These are phyloP conservation scores for Acronicta psi DNA, from an alignment of 2,888 invertebrate species.

Conservation along the genomic window DNA sequence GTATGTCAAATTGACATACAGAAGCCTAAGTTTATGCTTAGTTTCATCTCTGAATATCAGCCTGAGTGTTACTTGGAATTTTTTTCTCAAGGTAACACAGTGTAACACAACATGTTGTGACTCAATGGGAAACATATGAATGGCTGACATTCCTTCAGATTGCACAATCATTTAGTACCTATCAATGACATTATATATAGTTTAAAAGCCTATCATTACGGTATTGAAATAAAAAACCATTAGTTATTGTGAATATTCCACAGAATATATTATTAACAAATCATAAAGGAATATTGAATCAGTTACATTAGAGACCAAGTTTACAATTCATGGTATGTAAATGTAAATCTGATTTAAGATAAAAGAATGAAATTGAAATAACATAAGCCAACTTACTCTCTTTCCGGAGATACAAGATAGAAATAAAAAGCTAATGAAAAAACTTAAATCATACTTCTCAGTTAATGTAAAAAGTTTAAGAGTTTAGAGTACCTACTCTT, in stretches of 20 bases:
- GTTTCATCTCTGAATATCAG: too few species aligned
- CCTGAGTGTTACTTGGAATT: too few species aligned
- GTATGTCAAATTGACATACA: too few species aligned
- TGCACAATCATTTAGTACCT: too few species aligned
- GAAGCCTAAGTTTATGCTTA: too few species aligned
- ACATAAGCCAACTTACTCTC: constrained; percentile 86
- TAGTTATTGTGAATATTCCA: constrained; percentile 78
- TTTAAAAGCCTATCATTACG: too few species aligned
- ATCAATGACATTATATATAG: too few species aligned
- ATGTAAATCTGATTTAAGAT: constrained; percentile 73
- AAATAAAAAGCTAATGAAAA: constrained; percentile 75
- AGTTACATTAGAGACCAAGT: constrained; percentile 82
- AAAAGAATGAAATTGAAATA: constrained; percentile 79
- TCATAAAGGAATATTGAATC: constrained; percentile 77
- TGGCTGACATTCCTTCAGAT: too few species aligned
- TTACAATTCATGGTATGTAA: constrained; percentile 83
- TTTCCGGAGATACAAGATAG: constrained; percentile 72
- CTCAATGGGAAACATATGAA: too few species aligned
- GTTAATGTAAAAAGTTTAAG: constrained; percentile 83
- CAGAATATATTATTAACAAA: constrained; percentile 85
- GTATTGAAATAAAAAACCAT: constrained; percentile 71
- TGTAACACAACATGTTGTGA: too few species aligned
- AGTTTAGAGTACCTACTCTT: constrained; percentile 76
- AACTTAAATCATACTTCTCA: constrained; percentile 83
- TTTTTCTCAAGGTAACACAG: too few species aligned